phyloP scores from a whole-genome alignment of 2,888 invertebrate genomes.

The Lasioglossum morio region DNA sequence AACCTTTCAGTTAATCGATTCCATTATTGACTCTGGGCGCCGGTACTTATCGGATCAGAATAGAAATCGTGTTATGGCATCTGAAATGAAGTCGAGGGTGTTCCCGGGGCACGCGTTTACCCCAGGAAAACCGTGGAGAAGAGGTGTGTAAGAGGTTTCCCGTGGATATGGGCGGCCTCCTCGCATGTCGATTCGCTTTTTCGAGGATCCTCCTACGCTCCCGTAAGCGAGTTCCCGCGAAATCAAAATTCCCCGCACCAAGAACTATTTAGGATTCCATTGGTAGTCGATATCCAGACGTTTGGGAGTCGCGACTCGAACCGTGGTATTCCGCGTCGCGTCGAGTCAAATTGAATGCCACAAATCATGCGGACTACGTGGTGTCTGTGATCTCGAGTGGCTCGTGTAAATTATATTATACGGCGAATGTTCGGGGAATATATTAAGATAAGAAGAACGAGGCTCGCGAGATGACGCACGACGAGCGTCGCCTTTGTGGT shows the following conservation, averaged over 20 bases:
- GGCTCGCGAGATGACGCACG: background rate
- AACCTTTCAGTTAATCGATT: conserved; percentile 60
- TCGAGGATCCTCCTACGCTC: background rate
- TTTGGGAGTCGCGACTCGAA: conserved; percentile 20
- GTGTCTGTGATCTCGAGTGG: conserved; percentile 19
- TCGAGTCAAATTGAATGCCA: conserved; percentile 49
- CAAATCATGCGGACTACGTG: conserved; percentile 35
- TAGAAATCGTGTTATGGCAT: conserved; percentile 52
- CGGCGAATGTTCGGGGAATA: conserved; percentile 27
- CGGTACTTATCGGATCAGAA: conserved; percentile 61
- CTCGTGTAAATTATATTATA: conserved; percentile 41
- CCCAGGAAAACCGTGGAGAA: background rate
- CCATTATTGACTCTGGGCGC: conserved; percentile 52
- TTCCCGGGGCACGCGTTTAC: background rate
- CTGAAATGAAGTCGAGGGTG: conserved; percentile 54
- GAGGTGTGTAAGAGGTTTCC: conserved; percentile 31
- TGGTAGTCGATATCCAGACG: conserved; percentile 13
- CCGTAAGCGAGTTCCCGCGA: conserved; percentile 6
- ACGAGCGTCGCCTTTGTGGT: background rate
- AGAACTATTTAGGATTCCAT: conserved; percentile 50
- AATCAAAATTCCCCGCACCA: conserved; percentile 43
- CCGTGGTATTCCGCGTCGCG: conserved; percentile 19
- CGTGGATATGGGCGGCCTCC: background rate
- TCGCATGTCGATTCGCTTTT: conserved; percentile 44
- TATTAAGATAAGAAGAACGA: conserved; percentile 38